A percentile compares a stretch with the other conserved stretches of the same genome.
These are phyloP conservation scores for Synergus laeviventris DNA, from an alignment of 2,888 invertebrate species.

Conservation along the genomic window DNA sequence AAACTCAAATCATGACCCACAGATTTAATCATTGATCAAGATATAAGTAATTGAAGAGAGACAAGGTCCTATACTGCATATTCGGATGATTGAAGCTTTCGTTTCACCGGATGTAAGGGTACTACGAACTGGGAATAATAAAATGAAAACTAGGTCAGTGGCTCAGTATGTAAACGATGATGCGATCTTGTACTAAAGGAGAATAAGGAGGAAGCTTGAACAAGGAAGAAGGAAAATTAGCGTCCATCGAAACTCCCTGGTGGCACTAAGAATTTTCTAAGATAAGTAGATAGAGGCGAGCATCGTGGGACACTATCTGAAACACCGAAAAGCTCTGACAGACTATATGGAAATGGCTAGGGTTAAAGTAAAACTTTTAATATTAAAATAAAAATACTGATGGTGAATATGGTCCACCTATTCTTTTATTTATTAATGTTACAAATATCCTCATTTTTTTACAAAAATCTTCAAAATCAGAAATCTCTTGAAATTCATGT, in stretches of 20 bases:
- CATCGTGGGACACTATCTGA: background rate
- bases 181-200: background rate
- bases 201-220: background rate
- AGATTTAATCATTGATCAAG: background rate
- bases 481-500: too few species aligned
- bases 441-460: too few species aligned
- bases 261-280: background rate
- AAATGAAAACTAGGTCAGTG: conserved; percentile 47
- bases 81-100: conserved; percentile 45
- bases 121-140: conserved; percentile 60
- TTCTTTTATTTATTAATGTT: background rate
- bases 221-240: background rate
- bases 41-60: background rate
- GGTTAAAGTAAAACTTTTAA: too few species aligned
- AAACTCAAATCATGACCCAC: background rate
- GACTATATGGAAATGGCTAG: too few species aligned
- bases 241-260: background rate
- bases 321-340: background rate
- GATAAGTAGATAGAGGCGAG: background rate
- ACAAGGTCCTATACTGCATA: conserved; percentile 4
- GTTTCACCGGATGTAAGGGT: conserved; percentile 63
- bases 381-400: too few species aligned
- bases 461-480: too few species aligned
- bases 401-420: too few species aligned
- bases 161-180: conserved; percentile 28